Base-by-base conservation (phyloP, 2,888 invertebrate species). In the Poecilus cupreus region DNA sequence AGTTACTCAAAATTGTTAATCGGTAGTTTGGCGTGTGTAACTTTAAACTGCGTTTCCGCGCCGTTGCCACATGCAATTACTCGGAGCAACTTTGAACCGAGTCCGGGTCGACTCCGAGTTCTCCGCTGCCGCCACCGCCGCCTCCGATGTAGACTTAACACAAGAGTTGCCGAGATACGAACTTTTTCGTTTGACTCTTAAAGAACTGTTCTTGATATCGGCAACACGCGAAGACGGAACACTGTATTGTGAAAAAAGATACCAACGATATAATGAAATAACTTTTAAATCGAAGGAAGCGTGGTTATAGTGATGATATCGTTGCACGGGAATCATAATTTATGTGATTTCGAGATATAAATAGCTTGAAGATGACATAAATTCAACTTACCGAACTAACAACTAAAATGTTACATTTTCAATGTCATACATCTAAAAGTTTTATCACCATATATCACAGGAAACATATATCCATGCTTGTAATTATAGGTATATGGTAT, bases 21-120 rank as follows among this genome's bases (percentile, higher is more conserved):
- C 76, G 76, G 76, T 57, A 76, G 76, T 76, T 76, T 57, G 76
- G 57, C 54, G 54, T 76, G 76, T 76, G 51, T 76, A 76, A 76
- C 16, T 76, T 76, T 76, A 72, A 72, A 72, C 72, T 22, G 46
- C 18, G 46, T 72, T 72, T 72, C 76, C 57, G 51, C 76, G 32
- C 32, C 37, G 76, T 32, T 72, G 72, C 72, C 51, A 57, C 76
- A 46, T 51, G 76, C 54, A 76, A 76, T 76, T 76, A 76, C 76
- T 24, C 51, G 49, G 39, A 37, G 64, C 13, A 68, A 68, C 32
- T 68, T 68, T 60, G 37, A 68, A 37, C 18, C 64, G 64, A 68
- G 18, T 60, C 26, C 60, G 26, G 60, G 20, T 4, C 26, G 54
- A 64, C 26, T 32, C 64, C 37, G 37, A 8, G 13, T 5, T 0